Percentiles rank a stretch among this genome's conserved stretches.
Evolutionary conservation across 2,888 invertebrate genomes (phyloP).

Genomic region (Mythimna vitellina): DNA sequence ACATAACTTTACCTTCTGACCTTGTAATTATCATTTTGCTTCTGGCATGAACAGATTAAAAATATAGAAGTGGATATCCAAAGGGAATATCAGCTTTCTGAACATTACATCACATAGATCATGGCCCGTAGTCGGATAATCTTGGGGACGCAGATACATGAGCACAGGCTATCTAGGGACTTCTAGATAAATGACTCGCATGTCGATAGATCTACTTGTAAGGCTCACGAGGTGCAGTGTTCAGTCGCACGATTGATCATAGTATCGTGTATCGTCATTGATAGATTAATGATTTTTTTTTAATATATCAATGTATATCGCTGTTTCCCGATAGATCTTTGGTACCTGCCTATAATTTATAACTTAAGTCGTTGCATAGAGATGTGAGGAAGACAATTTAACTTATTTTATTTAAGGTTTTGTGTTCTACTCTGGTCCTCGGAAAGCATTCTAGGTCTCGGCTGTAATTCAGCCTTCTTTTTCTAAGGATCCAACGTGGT

Average conservation of each 20-base stretch:
- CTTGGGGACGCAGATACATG: constrained; percentile 13
- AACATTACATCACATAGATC: background rate
- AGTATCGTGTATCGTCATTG: constrained; percentile 9
- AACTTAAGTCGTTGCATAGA: too few species aligned
- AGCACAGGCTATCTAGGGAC: constrained; percentile 21
- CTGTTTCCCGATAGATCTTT: background rate
- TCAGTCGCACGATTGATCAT: constrained; percentile 30
- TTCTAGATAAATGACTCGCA: constrained; percentile 29
- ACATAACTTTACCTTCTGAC: constrained; percentile 3
- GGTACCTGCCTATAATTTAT: background rate
- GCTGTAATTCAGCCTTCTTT: too few species aligned
- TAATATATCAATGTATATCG: background rate
- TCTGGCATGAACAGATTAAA: background rate
- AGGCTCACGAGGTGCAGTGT: constrained; percentile 12
- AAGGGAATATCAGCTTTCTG: constrained; percentile 5
- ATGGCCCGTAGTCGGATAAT: background rate
- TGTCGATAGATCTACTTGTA: constrained; percentile 18
- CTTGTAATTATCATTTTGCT: constrained; percentile 19
- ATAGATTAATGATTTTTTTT: too few species aligned
- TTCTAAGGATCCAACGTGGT: too few species aligned
- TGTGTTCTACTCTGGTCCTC: too few species aligned
- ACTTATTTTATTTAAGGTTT: too few species aligned
- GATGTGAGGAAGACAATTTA: too few species aligned
- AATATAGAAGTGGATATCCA: background rate
- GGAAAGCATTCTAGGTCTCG: too few species aligned